phyloP scores from a whole-genome alignment of 2,888 invertebrate species.

The Lasioglossum oenotherae region DNA sequence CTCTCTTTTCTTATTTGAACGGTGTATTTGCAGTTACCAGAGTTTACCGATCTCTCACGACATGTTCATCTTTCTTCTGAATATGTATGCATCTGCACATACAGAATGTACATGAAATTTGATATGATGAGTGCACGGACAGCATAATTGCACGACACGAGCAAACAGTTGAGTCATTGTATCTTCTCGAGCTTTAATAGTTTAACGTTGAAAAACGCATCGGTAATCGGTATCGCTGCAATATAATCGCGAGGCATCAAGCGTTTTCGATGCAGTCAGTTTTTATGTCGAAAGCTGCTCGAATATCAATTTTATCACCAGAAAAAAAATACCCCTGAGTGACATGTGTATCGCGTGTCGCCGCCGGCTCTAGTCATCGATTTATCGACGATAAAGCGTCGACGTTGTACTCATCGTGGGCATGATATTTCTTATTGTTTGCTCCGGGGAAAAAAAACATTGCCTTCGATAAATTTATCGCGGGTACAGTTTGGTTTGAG shows the following conservation, averaged over 20 bases:
- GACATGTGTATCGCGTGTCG: background rate
- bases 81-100: too few relatives aligned
- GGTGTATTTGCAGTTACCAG: background rate
- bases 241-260: background rate
- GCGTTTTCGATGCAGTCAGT: background rate
- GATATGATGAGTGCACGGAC: background rate
- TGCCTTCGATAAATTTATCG: constrained; percentile 16
- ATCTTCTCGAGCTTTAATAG: background rate
- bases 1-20: background rate
- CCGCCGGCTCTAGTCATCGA: constrained; percentile 21
- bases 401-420: background rate
- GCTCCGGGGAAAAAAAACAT: background rate
- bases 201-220: background rate
- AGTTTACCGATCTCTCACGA: background rate
- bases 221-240: background rate
- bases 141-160: background rate
- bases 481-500: background rate
- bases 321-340: background rate
- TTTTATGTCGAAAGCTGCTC: constrained; percentile 11
- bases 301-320: constrained; percentile 1
- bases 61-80: background rate
- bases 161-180: too few relatives aligned
- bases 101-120: background rate
- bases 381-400: constrained; percentile 25
- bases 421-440: constrained; percentile 33